These are phyloP conservation scores for Sebastes steindachneri DNA, from an alignment of 2,797 vertebrate species.

Conservation along the genomic window DNA sequence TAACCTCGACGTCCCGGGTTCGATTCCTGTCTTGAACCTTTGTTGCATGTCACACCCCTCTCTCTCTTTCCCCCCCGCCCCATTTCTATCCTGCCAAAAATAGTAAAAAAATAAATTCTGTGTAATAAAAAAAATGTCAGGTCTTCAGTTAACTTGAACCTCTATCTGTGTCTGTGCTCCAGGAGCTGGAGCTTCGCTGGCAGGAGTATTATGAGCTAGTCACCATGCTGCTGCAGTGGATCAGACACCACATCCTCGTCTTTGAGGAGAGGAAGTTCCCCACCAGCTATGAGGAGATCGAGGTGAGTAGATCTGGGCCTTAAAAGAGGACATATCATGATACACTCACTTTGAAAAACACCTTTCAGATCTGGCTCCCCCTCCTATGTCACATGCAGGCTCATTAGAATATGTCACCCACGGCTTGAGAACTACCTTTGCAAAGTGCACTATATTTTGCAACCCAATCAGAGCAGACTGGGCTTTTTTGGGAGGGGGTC, in stretches of 20 bases:
- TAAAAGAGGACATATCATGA: not conserved
- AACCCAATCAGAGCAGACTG: no score
- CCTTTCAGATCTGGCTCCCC: no score
- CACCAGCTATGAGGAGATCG: constrained; percentile 92
- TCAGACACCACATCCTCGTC: constrained; percentile 88
- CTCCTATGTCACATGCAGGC: no score
- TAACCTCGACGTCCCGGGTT: not conserved
- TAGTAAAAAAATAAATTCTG: not conserved
- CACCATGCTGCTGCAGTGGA: constrained; percentile 91
- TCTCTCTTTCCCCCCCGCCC: not conserved
- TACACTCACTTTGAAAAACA: no score
- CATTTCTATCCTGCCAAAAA: no score
- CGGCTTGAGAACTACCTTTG: no score
- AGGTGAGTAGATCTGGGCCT: constrained; percentile 77
- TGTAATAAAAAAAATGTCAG: not conserved
- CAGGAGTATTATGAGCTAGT: constrained; percentile 94
- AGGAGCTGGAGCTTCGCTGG: constrained; percentile 95
- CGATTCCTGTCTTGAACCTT: not conserved
- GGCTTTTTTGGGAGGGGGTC: no score
- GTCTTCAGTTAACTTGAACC: not conserved
- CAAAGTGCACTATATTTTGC: no score
- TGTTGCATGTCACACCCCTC: not conserved
- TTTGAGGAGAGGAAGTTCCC: constrained; percentile 92
- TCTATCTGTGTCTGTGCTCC: not conserved
- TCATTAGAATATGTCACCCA: no score